A percentile compares a stretch with the other conserved stretches of the same genome.
These are phyloP conservation scores for Collichthys lucidus DNA, from an alignment of 2,113 vertebrate genomes.

Conservation along the genomic window DNA sequence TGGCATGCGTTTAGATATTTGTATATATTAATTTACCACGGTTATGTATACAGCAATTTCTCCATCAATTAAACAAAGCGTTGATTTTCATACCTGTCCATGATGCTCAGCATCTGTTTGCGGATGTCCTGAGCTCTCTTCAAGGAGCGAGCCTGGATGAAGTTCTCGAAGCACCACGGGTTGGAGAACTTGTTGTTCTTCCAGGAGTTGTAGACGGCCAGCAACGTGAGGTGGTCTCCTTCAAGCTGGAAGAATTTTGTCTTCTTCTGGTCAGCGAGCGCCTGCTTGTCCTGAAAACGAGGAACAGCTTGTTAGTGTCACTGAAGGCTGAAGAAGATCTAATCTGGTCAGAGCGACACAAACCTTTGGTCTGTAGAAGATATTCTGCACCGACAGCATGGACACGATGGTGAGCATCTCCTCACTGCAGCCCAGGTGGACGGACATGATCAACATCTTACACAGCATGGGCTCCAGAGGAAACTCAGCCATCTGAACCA, in stretches of 20 bases:
- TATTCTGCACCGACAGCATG: constrained; percentile 98
- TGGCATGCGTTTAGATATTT: neutral
- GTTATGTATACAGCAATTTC: neutral
- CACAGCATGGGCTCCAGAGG: constrained; percentile 98
- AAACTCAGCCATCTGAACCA: constrained; percentile 95
- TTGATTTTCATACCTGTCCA: constrained; percentile 87
- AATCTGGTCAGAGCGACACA: neutral
- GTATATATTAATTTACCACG: neutral
- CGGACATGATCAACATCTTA: constrained; percentile 99
- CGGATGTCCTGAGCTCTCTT: constrained; percentile 94
- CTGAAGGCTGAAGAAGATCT: neutral
- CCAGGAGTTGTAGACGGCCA: constrained; percentile 97
- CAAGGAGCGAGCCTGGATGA: constrained; percentile 93
- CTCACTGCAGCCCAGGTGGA: constrained; percentile 96
- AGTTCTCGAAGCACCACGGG: constrained; percentile 97
- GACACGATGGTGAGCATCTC: constrained; percentile 99
- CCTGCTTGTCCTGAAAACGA: constrained; percentile 90
- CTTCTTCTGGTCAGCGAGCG: constrained; percentile 95
- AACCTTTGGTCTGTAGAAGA: constrained; percentile 98
- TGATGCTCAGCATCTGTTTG: constrained; percentile 97
- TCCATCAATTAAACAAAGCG: neutral
- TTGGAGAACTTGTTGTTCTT: constrained; percentile 98
- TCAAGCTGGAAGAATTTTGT: constrained; percentile 97
- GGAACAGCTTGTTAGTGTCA: neutral
- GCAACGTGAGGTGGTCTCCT: constrained; percentile 93